A percentile compares a stretch with the other conserved stretches of the same genome.
Evolutionary conservation across 2,113 vertebrate species (phyloP).

Genomic region (Colius striatus): DNA sequence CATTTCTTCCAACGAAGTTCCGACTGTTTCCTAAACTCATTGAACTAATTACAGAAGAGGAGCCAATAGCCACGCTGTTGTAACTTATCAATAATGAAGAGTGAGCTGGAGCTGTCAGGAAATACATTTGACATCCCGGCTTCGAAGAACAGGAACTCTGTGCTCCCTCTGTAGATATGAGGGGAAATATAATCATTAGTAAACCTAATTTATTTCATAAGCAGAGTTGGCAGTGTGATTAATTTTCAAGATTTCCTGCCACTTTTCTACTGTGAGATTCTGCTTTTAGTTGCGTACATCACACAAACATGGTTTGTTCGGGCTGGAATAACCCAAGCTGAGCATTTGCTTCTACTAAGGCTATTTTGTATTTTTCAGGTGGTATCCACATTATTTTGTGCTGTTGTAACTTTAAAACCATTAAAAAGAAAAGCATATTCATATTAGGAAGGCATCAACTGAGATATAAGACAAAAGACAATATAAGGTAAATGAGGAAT

Average conservation of each 20-base stretch:
- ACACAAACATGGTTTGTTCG: conserved; percentile 27
- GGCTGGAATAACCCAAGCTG: conserved; percentile 12
- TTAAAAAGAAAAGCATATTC: conserved; percentile 35
- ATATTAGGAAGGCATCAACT: neutral
- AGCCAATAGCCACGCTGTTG: neutral
- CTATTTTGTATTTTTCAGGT: neutral
- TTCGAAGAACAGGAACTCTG: conserved; percentile 25
- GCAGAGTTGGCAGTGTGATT: conserved; percentile 37
- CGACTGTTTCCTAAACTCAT: conserved; percentile 20
- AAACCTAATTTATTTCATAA: conserved; percentile 60
- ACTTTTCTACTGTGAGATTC: conserved; percentile 18
- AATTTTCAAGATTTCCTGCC: conserved; percentile 41
- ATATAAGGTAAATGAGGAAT: neutral
- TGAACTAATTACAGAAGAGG: conserved; percentile 32
- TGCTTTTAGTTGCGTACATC: conserved; percentile 26
- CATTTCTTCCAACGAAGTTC: neutral
- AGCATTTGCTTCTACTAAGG: conserved; percentile 19
- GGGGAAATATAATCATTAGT: conserved; percentile 54
- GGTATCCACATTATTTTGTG: neutral
- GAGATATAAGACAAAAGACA: neutral
- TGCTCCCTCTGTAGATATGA: neutral
- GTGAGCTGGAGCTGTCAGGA: conserved; percentile 49
- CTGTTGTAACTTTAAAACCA: neutral
- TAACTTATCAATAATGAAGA: conserved; percentile 53
- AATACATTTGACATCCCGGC: conserved; percentile 39